Evolutionary conservation across 2,888 invertebrate species (phyloP).

Genomic region (Candidula unifasciata): DNA sequence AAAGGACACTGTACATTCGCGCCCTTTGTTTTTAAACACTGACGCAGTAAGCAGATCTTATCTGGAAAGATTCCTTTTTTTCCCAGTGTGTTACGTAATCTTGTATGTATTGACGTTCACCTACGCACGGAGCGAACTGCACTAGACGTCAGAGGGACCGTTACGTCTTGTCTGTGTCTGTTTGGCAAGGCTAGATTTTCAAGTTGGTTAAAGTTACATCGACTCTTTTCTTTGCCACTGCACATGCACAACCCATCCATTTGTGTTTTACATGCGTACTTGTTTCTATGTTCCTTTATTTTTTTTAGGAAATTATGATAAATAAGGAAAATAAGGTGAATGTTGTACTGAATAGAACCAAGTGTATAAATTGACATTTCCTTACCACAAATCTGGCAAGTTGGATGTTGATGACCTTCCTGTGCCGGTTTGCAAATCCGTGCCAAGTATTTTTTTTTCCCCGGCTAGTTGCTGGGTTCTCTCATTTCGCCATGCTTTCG

Average conservation of each 20-base stretch:
- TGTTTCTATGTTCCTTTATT: background rate
- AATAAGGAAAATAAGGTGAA: constrained; percentile 58
- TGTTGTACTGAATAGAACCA: background rate
- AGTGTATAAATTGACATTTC: constrained; percentile 13
- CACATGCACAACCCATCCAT: background rate
- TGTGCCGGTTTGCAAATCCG: background rate
- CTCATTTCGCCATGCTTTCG: background rate
- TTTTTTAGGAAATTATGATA: background rate
- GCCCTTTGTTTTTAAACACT: no score
- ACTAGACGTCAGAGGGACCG: constrained; percentile 6
- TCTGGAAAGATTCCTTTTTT: background rate
- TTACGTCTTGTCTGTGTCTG: background rate
- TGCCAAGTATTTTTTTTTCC: background rate
- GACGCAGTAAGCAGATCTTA: background rate
- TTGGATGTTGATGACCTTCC: constrained; percentile 1
- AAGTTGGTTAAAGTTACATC: background rate
- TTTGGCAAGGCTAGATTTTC: background rate
- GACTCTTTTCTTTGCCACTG: background rate
- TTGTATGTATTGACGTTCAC: background rate
- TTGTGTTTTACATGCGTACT: background rate
- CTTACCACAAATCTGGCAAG: background rate
- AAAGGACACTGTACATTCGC: no score
- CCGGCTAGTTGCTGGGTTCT: background rate
- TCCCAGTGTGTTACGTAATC: background rate
- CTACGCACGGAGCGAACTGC: background rate